Evolutionary conservation across 2,888 invertebrate species (phyloP), one percentile per base, ranked within the genome.

Genomic region (Papilio demoleus): DNA sequence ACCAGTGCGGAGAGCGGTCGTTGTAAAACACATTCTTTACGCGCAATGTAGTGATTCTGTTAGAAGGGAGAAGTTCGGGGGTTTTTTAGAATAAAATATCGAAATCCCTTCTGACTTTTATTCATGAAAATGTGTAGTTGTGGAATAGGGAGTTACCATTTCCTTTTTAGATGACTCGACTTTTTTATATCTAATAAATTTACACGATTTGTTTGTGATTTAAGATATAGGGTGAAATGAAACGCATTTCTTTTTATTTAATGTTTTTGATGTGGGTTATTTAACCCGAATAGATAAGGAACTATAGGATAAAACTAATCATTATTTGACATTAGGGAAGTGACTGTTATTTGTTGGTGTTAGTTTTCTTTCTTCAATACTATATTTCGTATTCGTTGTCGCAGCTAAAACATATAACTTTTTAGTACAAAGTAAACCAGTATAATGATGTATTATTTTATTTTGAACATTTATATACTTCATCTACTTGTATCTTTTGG

Each of bases 1-100:
- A 58, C 63, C 68, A 59, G 22, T 63, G 58, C 19, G 47, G 34
- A 56, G 34, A 31, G 62, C 24, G 40, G 22, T 40, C 61, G 38
- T 31, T 45, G 68, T 66, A 47, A 58, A 36, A 59, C 45, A 45
- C 58, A 63, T 68, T 34, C 24, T 63, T 62, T 67, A 45, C 62
- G 42, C 11, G 40, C n/a, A 68, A 68, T 27, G 58, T 59, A 45
- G 53, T 34, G 63, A 58, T 63, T 24, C 63, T 12, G 58, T 58
- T 47, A 56, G 31, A 24, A 31, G 42, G 42, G 34, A 67, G 53
- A 11, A n/a, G n/a, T n/a, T 38, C 31, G 6, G 12, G 22, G 42
- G 27, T 65, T 65, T 47, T 59, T 27, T 31, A 31, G 59, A 36
- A 53, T 53, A 14, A 53, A 27, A 53, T 53, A 53, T 59, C 17